Base-by-base conservation (phyloP, 1,140 invertebrate genomes). In the Caenorhabditis remanei region DNA sequence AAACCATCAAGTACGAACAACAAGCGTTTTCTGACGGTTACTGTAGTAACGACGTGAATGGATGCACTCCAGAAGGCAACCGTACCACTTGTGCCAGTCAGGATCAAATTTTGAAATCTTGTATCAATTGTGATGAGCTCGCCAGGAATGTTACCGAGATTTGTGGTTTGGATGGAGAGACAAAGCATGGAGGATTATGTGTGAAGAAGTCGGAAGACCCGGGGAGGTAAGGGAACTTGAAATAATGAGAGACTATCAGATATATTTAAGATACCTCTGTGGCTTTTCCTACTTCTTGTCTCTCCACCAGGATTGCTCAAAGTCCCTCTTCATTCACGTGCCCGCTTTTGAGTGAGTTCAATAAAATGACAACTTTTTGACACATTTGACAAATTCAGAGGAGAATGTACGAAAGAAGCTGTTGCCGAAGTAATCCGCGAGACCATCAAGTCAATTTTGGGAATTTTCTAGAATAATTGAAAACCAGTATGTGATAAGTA, bases 261-360 rank as follows among this genome's bases (percentile, higher is more conserved):
- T n/a, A 16, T n/a, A 4, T 40, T 85, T 21, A 21, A 61, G 84
- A 85, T 63, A 85, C 32, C 61, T 85, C 56, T 85, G 84, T 21
- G 84, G 84, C 7, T 85, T 21, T 21, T 85, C 84, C 11, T 85
- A 85, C 41, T 85, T 63, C 24, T 61, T 85, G 5, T 85, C 84
- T 46, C 61, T 85, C 7, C 61, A 65, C 24, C 11, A 85, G 16
- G 84, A 85, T 24, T 63, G 61, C 46, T 63, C 84, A 6, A 85
- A 85, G 43, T 61, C 61, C 7, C 84, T 85, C 32, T 85, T 85
- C 24, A 65, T 85, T n/a, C 84, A 85, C 50, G 61, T 85, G 5
- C 84, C 84, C 5, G 41, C 58, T 7, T 65, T 85, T 21, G 41
- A 85, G 56, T 61, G 21, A 32, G 84, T 50, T 24, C 11, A 11